Conservation (phyloP, 2,888 invertebrate species). For the Balanococcus diminutus region DNA sequence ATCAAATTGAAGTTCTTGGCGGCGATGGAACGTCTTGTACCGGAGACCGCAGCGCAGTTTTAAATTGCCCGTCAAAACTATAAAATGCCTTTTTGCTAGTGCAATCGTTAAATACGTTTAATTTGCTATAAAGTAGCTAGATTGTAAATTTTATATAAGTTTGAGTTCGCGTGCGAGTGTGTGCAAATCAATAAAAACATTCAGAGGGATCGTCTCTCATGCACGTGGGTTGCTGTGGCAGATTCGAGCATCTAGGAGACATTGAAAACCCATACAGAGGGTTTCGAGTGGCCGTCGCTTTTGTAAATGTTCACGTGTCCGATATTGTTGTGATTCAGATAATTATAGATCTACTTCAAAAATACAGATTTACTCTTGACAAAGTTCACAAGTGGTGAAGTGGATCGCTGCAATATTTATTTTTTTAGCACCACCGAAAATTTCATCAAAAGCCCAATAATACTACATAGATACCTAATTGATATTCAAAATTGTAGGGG, state of each 20-base stretch:
- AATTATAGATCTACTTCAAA: neutral
- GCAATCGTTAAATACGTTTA: slow-evolving; percentile 20
- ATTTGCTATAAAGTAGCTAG: slow-evolving; percentile 24
- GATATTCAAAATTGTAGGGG: too few relatives aligned
- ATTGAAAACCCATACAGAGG: neutral
- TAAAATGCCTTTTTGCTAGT: neutral
- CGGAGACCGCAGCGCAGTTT: neutral
- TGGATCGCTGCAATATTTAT: too few relatives aligned
- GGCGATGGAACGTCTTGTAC: neutral
- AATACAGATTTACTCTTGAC: too few relatives aligned
- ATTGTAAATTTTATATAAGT: slow-evolving; percentile 5
- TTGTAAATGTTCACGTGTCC: neutral
- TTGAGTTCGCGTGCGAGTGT: neutral
- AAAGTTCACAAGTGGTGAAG: too few relatives aligned
- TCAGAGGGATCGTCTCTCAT: neutral
- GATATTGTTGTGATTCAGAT: neutral
- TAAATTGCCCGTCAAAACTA: neutral
- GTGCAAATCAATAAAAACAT: neutral
- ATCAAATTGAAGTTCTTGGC: neutral
- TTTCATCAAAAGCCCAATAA: too few relatives aligned
- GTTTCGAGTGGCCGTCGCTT: neutral
- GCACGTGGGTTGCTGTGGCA: neutral
- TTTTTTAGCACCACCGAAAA: too few relatives aligned
- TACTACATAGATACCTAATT: too few relatives aligned
- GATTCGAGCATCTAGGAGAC: neutral